A percentile compares a stretch with the other conserved stretches of the same genome.
Evolutionary conservation across 2,888 invertebrate genomes (phyloP).

Genomic region (Dicyrtomina minuta): DNA sequence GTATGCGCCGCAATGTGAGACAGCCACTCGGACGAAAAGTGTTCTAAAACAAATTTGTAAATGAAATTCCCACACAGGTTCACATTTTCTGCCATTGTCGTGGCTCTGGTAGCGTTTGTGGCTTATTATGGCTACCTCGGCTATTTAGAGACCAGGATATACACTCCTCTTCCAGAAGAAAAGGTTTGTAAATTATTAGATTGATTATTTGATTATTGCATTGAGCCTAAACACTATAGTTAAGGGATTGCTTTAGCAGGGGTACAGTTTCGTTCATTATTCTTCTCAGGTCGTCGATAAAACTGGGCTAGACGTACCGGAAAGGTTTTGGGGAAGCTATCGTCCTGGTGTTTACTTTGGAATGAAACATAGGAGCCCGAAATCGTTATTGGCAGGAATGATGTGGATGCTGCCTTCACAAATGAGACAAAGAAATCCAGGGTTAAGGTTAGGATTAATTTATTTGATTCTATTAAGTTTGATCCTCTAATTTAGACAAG

Average conservation of each 20-base stretch:
- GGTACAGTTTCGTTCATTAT: too few species aligned
- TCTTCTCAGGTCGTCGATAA: constrained; percentile 67
- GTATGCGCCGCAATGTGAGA: too few species aligned
- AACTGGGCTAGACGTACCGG: constrained; percentile 71
- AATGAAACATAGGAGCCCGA: constrained; percentile 83
- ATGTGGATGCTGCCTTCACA: constrained; percentile 91
- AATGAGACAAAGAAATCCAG: constrained; percentile 69
- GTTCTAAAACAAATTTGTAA: too few species aligned
- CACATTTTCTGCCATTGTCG: constrained; percentile 43
- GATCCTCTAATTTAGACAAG: too few species aligned
- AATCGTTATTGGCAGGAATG: constrained; percentile 85
- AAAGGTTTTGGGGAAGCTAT: constrained; percentile 92
- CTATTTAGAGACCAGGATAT: constrained; percentile 83
- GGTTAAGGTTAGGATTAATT: constrained; percentile 64
- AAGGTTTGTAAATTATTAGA: constrained; percentile 70
- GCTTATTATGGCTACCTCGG: constrained; percentile 75
- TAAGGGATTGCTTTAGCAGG: too few species aligned
- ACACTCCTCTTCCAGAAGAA: constrained; percentile 76
- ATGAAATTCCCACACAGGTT: too few species aligned
- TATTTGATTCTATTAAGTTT: too few species aligned
- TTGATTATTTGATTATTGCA: not conserved
- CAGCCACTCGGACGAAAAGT: too few species aligned
- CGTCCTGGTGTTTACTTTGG: constrained; percentile 85
- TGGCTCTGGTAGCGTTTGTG: constrained; percentile 64
- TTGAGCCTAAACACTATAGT: too few species aligned